Evolutionary conservation across 2,888 invertebrate genomes (phyloP), one percentile per base, ranked within the genome.

Genomic region (Acrobasis consociella): DNA sequence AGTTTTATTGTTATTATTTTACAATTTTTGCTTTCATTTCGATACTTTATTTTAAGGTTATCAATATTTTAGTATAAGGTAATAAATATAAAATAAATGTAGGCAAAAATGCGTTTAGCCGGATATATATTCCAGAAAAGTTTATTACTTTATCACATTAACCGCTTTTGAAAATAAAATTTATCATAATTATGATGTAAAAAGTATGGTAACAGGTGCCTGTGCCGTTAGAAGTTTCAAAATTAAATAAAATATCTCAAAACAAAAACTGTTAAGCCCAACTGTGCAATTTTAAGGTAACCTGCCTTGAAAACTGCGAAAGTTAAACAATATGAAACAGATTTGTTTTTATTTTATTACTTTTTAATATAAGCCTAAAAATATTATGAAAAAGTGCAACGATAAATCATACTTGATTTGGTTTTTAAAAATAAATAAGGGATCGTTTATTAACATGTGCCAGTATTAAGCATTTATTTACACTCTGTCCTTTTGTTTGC

Each of bases 211-310:
- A 46, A n/a, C 46, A 46, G 46, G 46, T 46, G 46, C 5, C 5
- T 46, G n/a, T n/a, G 11, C 10, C 10, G 7, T 46, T 13, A 42
- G 7, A 13, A 46, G n/a, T n/a, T 13, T 1, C 3, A 46, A 7
- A 46, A 46, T n/a, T 11, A n/a, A 46, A 46, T 17, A 52, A 31
- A 16, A 16, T 16, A 39, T 39, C n/a, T 39, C 39, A 39, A 38
- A 55, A 39, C 39, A 39, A 52, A 22, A 22, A 9, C 55, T 16
- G 39, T 55, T 55, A 16, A 16, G 39, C 8, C 55, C 55, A 55
- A 15, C 55, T 55, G 55, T 16, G 39, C 15, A 46, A 8, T 37
- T n/a, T 5, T 8, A 39, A 38, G 1, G 37, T 16, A 55, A 8
- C 3, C 15, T 39, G 55, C 16, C 55, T 38, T 39, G 11, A 55